These are phyloP conservation scores for Lathamus discolor DNA, from an alignment of 2,113 vertebrate species.

Conservation along the genomic window DNA sequence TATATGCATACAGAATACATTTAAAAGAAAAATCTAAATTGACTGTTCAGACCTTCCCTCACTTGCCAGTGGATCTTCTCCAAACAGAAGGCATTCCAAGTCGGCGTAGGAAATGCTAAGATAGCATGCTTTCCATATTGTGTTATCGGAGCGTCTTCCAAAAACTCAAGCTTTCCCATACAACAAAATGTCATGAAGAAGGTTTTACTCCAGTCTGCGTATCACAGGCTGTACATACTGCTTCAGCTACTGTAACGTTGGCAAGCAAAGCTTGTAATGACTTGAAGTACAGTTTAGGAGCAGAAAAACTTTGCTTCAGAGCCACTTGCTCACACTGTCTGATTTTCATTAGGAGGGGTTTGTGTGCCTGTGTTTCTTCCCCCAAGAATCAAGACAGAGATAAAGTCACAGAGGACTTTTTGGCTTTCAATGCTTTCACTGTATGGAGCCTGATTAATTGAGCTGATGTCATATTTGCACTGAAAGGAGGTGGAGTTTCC, in stretches of 20 bases:
- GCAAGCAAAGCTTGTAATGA: constrained; percentile 57
- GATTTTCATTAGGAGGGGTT: constrained; percentile 41
- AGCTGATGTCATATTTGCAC: not conserved
- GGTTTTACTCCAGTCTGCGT: constrained; percentile 73
- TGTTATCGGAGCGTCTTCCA: constrained; percentile 73
- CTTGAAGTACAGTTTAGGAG: constrained; percentile 65
- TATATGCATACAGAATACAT: constrained; percentile 83
- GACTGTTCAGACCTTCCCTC: constrained; percentile 81
- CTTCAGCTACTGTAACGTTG: constrained; percentile 59
- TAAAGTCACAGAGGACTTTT: constrained; percentile 37
- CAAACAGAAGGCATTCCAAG: constrained; percentile 80
- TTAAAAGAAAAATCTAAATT: constrained; percentile 82
- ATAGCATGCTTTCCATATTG: constrained; percentile 79
- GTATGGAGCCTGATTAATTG: not conserved
- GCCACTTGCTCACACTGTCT: constrained; percentile 37
- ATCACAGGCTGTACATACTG: constrained; percentile 64
- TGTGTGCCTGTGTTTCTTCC: not conserved
- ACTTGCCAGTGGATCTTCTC: constrained; percentile 81
- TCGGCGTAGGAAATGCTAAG: constrained; percentile 76
- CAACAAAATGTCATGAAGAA: constrained; percentile 76
- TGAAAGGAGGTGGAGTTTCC: not conserved
- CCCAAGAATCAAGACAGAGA: constrained; percentile 32
- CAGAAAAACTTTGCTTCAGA: constrained; percentile 56
- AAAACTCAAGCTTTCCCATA: constrained; percentile 74
- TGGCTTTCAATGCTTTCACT: not conserved